These are phyloP conservation scores for Xiphophorus couchianus DNA, from an alignment of 2,113 vertebrate genomes.

Conservation along the genomic window DNA sequence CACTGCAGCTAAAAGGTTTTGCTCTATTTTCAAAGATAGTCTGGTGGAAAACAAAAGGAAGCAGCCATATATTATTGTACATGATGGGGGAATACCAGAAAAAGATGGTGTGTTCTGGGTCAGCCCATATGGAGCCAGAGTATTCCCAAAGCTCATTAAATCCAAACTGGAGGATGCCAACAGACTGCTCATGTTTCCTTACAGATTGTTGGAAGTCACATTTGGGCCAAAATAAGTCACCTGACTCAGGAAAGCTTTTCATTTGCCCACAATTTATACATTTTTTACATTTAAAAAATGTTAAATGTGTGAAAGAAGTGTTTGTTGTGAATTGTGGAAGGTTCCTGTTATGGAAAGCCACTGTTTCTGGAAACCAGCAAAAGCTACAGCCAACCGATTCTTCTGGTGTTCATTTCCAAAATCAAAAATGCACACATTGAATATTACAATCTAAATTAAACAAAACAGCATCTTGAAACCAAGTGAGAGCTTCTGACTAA, in stretches of 20 bases:
- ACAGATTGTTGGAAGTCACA: conserved; percentile 11
- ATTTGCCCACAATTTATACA: background rate
- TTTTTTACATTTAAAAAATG: background rate
- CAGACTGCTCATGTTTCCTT: conserved; percentile 11
- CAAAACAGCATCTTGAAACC: background rate
- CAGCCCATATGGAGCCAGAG: background rate
- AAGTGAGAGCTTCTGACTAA: conserved; percentile 7
- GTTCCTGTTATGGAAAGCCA: background rate
- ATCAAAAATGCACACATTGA: background rate
- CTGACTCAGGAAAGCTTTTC: background rate
- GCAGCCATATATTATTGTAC: conserved; percentile 3
- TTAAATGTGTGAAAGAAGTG: background rate
- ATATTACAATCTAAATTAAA: conserved; percentile 14
- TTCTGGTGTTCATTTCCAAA: background rate
- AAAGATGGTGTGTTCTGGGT: conserved; percentile 4
- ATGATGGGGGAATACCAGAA: conserved; percentile 3
- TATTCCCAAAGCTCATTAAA: conserved; percentile 51
- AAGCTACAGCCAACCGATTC: conserved; percentile 6
- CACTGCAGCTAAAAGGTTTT: background rate
- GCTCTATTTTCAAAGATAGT: background rate
- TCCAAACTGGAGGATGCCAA: conserved; percentile 16
- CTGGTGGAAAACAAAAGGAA: background rate
- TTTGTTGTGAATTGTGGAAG: background rate
- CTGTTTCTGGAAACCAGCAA: conserved; percentile 4
- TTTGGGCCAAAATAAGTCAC: background rate